A percentile compares a stretch with the other conserved stretches of the same genome.
These are phyloP conservation scores for Drosophila kikkawai DNA, from an alignment of 1,140 invertebrate genomes.

Conservation along the genomic window DNA sequence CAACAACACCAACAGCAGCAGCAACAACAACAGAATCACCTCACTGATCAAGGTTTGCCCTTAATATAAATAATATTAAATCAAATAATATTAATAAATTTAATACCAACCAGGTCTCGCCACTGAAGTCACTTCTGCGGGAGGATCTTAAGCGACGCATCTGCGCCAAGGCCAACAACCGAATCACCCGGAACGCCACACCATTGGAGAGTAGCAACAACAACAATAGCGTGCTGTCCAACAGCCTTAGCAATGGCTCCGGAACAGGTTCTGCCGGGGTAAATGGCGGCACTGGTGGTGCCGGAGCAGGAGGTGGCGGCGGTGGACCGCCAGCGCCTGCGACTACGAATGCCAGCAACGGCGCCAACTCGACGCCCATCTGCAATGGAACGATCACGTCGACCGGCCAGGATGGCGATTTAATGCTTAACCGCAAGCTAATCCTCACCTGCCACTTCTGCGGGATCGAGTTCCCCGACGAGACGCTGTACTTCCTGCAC, in stretches of 20 bases:
- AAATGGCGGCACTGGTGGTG: constrained; percentile 36
- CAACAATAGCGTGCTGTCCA: constrained; percentile 72
- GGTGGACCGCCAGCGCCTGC: constrained; percentile 31
- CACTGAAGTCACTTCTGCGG: constrained; percentile 92
- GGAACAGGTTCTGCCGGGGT: constrained; percentile 20
- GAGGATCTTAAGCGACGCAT: constrained; percentile 92
- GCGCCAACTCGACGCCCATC: constrained; percentile 81
- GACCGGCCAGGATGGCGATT: constrained; percentile 86
- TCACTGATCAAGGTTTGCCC: constrained; percentile 81
- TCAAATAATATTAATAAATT: not conserved
- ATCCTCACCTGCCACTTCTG: constrained; percentile 93
- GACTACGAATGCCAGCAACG: constrained; percentile 49
- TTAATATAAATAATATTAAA: no score
- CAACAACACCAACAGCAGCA: constrained; percentile 35
- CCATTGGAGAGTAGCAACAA: constrained; percentile 68
- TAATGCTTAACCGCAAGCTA: constrained; percentile 85
- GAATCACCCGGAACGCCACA: constrained; percentile 84
- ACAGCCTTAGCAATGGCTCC: constrained; percentile 56
- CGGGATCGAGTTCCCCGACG: constrained; percentile 97
- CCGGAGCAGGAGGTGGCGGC: not conserved
- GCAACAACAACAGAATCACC: constrained; percentile 78
- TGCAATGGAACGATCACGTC: constrained; percentile 89
- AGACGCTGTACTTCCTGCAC: constrained; percentile 97
- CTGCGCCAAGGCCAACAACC: constrained; percentile 87
- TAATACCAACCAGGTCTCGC: constrained; percentile 88